phyloP scores from a whole-genome alignment of 2,113 vertebrate genomes.

The Phyllostomus hastatus region DNA sequence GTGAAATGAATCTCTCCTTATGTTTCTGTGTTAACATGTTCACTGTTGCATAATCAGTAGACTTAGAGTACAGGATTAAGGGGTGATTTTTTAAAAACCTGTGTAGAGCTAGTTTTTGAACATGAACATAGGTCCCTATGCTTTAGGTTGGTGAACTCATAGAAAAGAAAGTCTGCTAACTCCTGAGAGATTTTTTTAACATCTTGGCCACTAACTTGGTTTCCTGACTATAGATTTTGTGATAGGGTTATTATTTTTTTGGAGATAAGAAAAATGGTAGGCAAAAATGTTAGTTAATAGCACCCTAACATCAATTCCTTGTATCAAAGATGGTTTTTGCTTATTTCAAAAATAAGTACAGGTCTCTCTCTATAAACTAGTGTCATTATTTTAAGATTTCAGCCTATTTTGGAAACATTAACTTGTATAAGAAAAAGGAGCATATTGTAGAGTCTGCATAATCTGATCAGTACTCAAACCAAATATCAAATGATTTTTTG shows the following conservation, averaged over 20 bases:
- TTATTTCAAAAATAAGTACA: neutral
- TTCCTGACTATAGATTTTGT: neutral
- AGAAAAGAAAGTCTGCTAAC: constrained; percentile 1
- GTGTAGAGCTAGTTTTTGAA: neutral
- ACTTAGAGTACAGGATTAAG: neutral
- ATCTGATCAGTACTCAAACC: neutral
- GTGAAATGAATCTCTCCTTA: neutral
- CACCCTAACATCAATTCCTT: neutral
- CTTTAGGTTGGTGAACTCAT: neutral
- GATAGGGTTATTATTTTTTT: neutral
- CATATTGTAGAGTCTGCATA: neutral
- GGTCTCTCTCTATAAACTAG: neutral
- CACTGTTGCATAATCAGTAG: neutral
- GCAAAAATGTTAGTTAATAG: neutral
- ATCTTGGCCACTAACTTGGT: neutral
- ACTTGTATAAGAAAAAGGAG: neutral
- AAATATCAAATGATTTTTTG: neutral
- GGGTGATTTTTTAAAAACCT: neutral
- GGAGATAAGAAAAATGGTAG: neutral
- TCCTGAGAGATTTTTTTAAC: neutral
- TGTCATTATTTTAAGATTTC: neutral
- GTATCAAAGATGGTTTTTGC: neutral
- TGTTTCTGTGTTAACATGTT: neutral
- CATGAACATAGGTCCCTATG: neutral
- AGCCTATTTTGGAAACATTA: neutral